Evolutionary conservation across 1,140 invertebrate genomes (phyloP).

Genomic region (Brachionus paranguensis): DNA sequence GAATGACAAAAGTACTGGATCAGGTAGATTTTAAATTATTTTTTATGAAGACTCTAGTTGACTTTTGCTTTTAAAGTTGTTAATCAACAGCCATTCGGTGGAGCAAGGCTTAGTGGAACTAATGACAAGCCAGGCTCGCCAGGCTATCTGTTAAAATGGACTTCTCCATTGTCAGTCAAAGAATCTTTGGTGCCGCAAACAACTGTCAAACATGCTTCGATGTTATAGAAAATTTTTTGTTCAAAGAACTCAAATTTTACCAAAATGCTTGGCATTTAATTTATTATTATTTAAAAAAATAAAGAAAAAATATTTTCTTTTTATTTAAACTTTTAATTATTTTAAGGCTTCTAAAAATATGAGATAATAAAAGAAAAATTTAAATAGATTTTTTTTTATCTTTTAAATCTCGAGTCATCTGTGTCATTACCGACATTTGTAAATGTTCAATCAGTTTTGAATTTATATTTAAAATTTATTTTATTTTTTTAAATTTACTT

Average conservation of each 20-base stretch:
- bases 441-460: too few relatives aligned
- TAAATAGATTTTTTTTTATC: too few relatives aligned
- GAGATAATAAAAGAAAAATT: too few relatives aligned
- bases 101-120: constrained; percentile 86
- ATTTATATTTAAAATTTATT: too few relatives aligned
- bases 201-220: constrained; percentile 29
- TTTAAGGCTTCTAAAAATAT: background rate
- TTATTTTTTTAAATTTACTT: too few relatives aligned
- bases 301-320: background rate
- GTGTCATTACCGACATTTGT: too few relatives aligned
- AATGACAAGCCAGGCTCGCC: constrained; percentile 99
- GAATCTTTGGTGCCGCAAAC: constrained; percentile 80
- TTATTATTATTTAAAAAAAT: background rate
- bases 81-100: constrained; percentile 97
- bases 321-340: background rate
- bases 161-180: constrained; percentile 87
- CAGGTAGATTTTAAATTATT: constrained; percentile 49
- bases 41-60: background rate
- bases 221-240: constrained; percentile 25
- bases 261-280: background rate
- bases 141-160: constrained; percentile 84
- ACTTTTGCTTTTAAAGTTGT: constrained; percentile 63
- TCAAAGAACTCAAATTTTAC: background rate
- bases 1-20: constrained; percentile 97
- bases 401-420: too few relatives aligned